Base-by-base conservation (phyloP, 2,113 vertebrate species). In the Myrmecophaga tridactyla region DNA sequence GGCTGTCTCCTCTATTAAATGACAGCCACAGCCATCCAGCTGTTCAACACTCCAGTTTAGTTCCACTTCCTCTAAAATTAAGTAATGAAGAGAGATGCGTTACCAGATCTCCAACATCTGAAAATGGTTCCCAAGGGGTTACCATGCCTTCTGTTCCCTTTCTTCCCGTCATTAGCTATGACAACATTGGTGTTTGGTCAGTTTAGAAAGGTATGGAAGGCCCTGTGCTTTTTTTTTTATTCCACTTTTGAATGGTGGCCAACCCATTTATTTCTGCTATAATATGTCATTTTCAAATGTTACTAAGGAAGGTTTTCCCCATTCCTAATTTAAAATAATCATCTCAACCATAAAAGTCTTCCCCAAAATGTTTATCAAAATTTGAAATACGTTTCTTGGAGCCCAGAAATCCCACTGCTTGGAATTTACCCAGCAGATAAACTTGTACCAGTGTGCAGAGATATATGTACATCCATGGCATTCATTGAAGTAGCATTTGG, bases 61-160 rank as follows among this genome's bases (percentile, higher is more conserved):
- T 51, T 72, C 36, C 65, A 81, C 62, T 92, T 84, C 18, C 80
- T 67, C 89, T 86, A 93, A 89, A 83, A 80, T 58, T 69, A 86
- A 93, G 36, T 51, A 77, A 62, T 58, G 62, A 92, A 90, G 89
- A 95, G 20, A 90, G 36, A 95, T 63, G 65, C 93, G 56, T 63
- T 96, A 70, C 62, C 56, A 80, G 76, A 81, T 93, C 25, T 36
- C 83, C 76, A 90, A 31, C 62, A 56, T 63, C 82, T 81, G 46
- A 96, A 94, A 89, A 86, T 34, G 10, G 18, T 69, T 95, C 82
- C 58, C 82, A 78, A 53, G 88, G 60, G 27, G 39, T 94, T 27
- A 10, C 82, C n/a, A 41, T 36, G 34, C 17, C 41, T 86, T 92
- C 36, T 62, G 69, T 69, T 86, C 86, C 51, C 31, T 92, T 89